Evolutionary conservation across 2,113 vertebrate species (phyloP).

Genomic region (Tiliqua scincoides): DNA sequence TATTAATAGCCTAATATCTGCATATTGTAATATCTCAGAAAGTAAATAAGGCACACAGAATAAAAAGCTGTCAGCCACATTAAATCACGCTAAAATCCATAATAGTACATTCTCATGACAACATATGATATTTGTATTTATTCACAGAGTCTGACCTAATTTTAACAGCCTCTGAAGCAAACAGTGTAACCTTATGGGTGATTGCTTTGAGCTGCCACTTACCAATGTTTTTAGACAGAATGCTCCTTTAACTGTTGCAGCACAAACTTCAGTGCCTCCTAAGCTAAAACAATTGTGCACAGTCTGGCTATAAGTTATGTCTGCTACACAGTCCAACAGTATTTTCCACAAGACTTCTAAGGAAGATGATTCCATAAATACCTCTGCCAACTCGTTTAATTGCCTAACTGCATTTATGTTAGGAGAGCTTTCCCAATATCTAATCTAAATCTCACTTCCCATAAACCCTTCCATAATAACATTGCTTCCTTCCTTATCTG

Average conservation of each 20-base stretch:
- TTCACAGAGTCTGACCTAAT: neutral
- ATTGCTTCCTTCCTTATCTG: constrained; percentile 1
- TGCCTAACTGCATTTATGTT: constrained; percentile 5
- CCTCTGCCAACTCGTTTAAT: neutral
- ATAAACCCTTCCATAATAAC: neutral
- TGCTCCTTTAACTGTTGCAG: neutral
- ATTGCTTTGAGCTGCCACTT: neutral
- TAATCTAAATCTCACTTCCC: constrained; percentile 1
- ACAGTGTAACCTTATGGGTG: neutral
- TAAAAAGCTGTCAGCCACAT: neutral
- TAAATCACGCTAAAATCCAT: neutral
- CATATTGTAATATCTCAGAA: neutral
- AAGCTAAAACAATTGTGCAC: neutral
- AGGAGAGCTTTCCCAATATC: neutral
- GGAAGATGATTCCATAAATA: neutral
- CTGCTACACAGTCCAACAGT: neutral
- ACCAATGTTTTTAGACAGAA: neutral
- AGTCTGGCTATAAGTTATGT: neutral
- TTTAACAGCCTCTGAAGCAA: neutral
- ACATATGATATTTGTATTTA: neutral
- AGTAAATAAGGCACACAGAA: neutral
- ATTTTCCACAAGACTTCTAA: neutral
- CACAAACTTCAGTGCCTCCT: neutral
- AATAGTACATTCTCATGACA: neutral
- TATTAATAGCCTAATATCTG: too few species aligned